Percentiles rank a stretch among this genome's conserved stretches.
These are phyloP conservation scores for Elaphurus davidianus DNA, from an alignment of 2,113 vertebrate species.

Conservation along the genomic window DNA sequence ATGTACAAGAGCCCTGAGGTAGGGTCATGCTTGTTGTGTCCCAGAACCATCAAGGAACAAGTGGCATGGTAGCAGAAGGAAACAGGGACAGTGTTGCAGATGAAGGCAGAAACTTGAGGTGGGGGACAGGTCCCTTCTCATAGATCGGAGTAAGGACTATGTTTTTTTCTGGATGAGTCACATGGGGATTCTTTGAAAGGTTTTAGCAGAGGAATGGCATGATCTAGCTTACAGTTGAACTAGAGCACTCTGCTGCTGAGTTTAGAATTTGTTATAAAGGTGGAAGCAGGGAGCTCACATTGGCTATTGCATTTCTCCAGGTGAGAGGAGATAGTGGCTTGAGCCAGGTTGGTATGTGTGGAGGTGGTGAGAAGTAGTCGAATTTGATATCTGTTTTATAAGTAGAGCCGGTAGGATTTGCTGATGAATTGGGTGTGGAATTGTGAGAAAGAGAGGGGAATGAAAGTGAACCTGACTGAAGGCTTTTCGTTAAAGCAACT, in stretches of 20 bases:
- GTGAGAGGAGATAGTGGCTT: not conserved
- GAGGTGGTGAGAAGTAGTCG: not conserved
- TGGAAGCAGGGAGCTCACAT: not conserved
- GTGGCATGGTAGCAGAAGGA: not conserved
- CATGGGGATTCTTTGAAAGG: not conserved
- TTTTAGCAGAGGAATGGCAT: not conserved
- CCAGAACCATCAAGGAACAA: not conserved
- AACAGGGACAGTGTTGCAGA: not conserved
- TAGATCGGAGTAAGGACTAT: not conserved
- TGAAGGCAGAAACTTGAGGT: not conserved
- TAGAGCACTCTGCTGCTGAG: not conserved
- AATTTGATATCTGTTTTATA: not conserved
- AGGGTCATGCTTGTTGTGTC: not conserved
- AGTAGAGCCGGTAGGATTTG: not conserved
- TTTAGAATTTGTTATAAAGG: not conserved
- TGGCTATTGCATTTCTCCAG: not conserved
- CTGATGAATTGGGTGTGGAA: not conserved
- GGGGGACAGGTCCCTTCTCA: not conserved
- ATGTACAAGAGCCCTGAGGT: not conserved
- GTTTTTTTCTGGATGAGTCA: not conserved
- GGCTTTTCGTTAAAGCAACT: not conserved
- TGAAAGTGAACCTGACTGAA: not conserved
- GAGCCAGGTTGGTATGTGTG: not conserved
- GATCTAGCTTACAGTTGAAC: not conserved
- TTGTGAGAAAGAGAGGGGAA: not conserved